These are phyloP conservation scores for Paedocypris sp. DNA, from an alignment of 2,113 vertebrate genomes.

Conservation along the genomic window DNA sequence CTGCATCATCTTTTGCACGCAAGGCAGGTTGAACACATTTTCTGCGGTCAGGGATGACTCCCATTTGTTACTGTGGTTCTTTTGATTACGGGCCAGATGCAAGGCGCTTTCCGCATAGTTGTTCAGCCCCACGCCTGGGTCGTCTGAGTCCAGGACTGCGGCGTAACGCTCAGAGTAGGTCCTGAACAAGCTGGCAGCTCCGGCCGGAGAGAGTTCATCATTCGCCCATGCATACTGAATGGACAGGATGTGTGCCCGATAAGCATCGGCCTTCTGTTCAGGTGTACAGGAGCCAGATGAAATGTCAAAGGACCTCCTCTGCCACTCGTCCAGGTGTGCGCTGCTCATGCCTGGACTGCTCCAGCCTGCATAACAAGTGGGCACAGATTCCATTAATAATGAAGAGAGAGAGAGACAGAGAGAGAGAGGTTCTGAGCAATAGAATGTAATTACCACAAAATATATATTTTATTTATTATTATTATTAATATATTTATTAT, in stretches of 20 bases:
- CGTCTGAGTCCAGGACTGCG: conserved; percentile 80
- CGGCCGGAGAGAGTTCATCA: conserved; percentile 73
- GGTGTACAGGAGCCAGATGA: conserved; percentile 71
- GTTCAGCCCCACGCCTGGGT: conserved; percentile 71
- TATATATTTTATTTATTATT: too few species aligned
- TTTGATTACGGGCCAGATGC: conserved; percentile 74
- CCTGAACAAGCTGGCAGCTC: conserved; percentile 70
- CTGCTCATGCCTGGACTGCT: conserved; percentile 58
- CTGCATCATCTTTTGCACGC: conserved; percentile 67
- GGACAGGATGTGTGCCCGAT: conserved; percentile 75
- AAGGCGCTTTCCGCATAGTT: conserved; percentile 82
- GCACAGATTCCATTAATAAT: conserved; percentile 52
- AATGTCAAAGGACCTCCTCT: conserved; percentile 79
- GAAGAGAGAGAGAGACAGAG: conserved; percentile 28
- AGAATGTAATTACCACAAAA: neutral
- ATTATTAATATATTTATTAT: too few species aligned
- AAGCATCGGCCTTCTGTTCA: conserved; percentile 78
- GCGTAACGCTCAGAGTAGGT: conserved; percentile 77
- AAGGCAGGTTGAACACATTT: conserved; percentile 67
- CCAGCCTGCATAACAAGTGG: conserved; percentile 49
- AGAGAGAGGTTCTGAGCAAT: neutral
- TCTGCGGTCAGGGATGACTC: conserved; percentile 72
- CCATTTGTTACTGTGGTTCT: conserved; percentile 80
- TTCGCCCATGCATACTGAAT: conserved; percentile 90
- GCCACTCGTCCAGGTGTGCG: conserved; percentile 83